A percentile compares a stretch with the other conserved stretches of the same genome.
These are phyloP conservation scores for Oncorhynchus mykiss DNA, from an alignment of 2,113 vertebrate species.

Conservation along the genomic window DNA sequence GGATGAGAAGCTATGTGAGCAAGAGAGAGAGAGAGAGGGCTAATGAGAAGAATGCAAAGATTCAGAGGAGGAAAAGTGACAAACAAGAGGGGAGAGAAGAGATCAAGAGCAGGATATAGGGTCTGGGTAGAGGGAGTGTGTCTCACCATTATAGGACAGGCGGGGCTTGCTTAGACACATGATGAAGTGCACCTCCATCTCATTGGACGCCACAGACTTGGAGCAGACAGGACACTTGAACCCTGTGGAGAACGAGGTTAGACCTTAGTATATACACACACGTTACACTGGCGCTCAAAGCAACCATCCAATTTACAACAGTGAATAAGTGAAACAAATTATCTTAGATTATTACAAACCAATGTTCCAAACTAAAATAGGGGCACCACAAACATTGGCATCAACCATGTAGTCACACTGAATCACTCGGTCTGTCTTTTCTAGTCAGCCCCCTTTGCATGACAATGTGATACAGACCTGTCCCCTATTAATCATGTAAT, in stretches of 20 bases:
- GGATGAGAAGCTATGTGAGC: not conserved
- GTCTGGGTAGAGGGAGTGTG: not conserved
- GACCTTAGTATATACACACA: not conserved
- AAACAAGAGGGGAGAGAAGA: constrained; percentile 2
- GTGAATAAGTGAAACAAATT: too few species aligned
- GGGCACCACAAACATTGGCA: too few species aligned
- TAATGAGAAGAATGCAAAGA: too few species aligned
- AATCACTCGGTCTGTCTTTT: not conserved
- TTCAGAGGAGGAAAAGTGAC: too few species aligned
- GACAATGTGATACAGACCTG: not conserved
- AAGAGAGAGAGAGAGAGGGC: not conserved
- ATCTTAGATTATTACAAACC: too few species aligned
- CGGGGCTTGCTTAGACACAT: constrained; percentile 99
- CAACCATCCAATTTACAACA: too few species aligned
- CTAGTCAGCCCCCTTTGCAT: not conserved
- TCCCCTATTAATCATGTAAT: not conserved
- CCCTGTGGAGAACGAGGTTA: constrained; percentile 71
- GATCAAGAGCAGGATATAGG: not conserved
- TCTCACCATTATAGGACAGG: constrained; percentile 96
- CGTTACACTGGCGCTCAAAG: too few species aligned
- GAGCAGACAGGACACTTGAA: constrained; percentile 99
- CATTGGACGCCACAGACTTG: constrained; percentile 98
- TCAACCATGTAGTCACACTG: not conserved
- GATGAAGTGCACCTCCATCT: constrained; percentile 99
- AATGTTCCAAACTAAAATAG: too few species aligned